A percentile compares a stretch with the other conserved stretches of the same genome.
Conservation (phyloP, 2,797 vertebrate species). For the Ficedula albicollis region DNA sequence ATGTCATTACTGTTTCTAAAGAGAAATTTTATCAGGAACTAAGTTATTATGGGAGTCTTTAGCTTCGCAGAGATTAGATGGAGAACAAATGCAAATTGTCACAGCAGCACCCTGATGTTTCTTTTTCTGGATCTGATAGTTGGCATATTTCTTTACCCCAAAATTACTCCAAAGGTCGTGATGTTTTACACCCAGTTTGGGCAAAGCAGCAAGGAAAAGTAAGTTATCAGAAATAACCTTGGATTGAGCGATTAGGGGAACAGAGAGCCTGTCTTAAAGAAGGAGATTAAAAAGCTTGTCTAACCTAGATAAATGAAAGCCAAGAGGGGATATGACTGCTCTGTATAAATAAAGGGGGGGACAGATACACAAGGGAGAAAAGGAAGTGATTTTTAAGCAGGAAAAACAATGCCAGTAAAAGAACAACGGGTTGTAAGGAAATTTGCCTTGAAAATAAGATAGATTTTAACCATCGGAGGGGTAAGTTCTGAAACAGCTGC, state of each 20-base stretch:
- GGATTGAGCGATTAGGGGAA: background rate
- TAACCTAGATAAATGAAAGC: slow-evolving; percentile 49
- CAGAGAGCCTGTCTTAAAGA: slow-evolving; percentile 6
- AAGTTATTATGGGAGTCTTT: background rate
- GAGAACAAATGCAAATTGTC: slow-evolving; percentile 31
- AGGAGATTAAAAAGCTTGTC: slow-evolving; percentile 47
- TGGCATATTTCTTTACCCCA: background rate
- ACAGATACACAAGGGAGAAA: background rate
- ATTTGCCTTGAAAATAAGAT: slow-evolving; percentile 3
- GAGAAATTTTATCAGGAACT: background rate
- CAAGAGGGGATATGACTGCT: slow-evolving; percentile 28
- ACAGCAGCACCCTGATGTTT: background rate
- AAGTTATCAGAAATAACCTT: slow-evolving; percentile 47
- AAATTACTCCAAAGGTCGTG: background rate
- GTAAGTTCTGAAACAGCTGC: background rate
- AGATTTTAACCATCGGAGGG: background rate
- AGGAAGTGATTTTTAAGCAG: background rate
- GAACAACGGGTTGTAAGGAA: background rate
- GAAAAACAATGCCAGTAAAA: background rate
- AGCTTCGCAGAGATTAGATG: background rate
- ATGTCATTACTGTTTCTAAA: background rate
- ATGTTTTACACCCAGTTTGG: background rate
- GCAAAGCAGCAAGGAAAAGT: background rate
- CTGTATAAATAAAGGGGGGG: slow-evolving; percentile 19
- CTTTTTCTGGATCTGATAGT: background rate